Conservation (phyloP, 2,113 vertebrate species). For the Bothrops jararaca region DNA sequence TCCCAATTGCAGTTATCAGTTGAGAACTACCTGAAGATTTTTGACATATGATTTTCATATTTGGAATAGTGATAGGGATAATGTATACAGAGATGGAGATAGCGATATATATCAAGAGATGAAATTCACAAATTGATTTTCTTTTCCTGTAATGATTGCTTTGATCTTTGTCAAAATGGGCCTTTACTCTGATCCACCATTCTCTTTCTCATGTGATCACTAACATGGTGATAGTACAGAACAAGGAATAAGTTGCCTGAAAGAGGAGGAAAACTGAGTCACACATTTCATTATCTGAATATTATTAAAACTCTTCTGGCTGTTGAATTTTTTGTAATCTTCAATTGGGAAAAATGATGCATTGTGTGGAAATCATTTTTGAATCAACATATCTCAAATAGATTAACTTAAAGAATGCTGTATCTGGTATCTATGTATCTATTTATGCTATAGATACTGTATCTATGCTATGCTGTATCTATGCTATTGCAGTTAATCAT, state of each 20-base stretch:
- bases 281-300: neutral
- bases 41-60: neutral
- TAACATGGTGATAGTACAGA: neutral
- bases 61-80: neutral
- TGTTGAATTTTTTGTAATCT: neutral
- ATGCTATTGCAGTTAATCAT: neutral
- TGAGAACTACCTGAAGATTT: neutral
- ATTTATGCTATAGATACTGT: neutral
- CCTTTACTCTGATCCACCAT: neutral
- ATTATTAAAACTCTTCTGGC: neutral
- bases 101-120: neutral
- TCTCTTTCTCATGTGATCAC: neutral
- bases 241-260: neutral
- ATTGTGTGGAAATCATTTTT: neutral
- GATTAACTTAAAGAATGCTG: neutral
- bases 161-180: neutral
- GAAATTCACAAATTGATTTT: neutral
- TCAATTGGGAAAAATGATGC: neutral
- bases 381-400: neutral
- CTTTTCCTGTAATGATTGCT: neutral
- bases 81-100: neutral
- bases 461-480: neutral
- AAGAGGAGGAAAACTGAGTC: neutral
- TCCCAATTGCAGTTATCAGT: neutral
- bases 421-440: neutral